phyloP scores from a whole-genome alignment of 37 sponge, comb jelly and placozoan genomes.

The Beroe forskalii region DNA sequence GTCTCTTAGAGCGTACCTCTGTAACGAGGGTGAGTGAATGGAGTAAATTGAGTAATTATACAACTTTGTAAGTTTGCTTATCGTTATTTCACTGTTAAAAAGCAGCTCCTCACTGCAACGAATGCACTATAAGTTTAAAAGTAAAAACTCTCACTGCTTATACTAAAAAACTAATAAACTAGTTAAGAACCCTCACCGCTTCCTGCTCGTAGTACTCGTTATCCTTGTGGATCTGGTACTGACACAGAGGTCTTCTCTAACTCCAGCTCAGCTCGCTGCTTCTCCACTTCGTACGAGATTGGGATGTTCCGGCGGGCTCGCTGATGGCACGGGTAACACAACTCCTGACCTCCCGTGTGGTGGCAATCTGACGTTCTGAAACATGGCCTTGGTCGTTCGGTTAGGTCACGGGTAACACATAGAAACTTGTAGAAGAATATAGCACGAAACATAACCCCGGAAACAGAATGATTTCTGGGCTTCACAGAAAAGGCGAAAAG shows the following conservation, averaged over 20 bases:
- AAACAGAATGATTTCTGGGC: too few species aligned
- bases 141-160: not conserved
- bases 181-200: too few species aligned
- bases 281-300: constrained; percentile 73
- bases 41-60: too few species aligned
- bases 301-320: constrained; percentile 73
- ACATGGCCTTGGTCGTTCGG: too few species aligned
- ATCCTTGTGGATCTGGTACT: constrained; percentile 73
- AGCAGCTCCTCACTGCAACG: not conserved
- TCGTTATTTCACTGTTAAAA: not conserved
- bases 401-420: too few species aligned
- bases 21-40: not conserved
- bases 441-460: too few species aligned
- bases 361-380: not conserved
- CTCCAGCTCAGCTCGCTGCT: constrained; percentile 66
- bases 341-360: constrained; percentile 72
- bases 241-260: constrained; percentile 71
- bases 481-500: too few species aligned
- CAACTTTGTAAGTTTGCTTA: not conserved
- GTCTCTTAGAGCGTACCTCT: constrained; percentile 38
- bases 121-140: too few species aligned
- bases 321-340: constrained; percentile 91
- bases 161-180: too few species aligned
- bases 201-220: constrained; percentile 68
- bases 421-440: too few species aligned